phyloP scores from a whole-genome alignment of 2,888 invertebrate genomes.

The Linnaemya tessellans region DNA sequence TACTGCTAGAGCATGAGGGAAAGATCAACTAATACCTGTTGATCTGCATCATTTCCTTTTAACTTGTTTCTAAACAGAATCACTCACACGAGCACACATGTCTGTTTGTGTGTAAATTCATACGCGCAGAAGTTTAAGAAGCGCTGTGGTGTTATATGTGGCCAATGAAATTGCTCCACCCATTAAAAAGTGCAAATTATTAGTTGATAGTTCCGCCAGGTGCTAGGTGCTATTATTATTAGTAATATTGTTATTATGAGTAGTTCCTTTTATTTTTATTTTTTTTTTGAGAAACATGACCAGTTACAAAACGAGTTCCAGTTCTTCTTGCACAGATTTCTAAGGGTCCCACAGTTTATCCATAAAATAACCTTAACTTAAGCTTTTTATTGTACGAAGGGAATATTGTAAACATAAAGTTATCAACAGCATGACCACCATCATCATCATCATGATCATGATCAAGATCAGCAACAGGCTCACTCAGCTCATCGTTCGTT shows the following conservation, averaged over 20 bases:
- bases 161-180: conserved; percentile 63
- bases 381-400: conserved; percentile 36
- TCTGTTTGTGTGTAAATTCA: background rate
- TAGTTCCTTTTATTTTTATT: background rate
- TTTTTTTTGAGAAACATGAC: conserved; percentile 29
- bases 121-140: conserved; percentile 4
- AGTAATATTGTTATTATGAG: conserved; percentile 44
- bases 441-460: conserved; percentile 26
- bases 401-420: conserved; percentile 63
- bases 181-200: conserved; percentile 82
- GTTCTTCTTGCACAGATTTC: conserved; percentile 63
- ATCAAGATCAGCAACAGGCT: conserved; percentile 18
- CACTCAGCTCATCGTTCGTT: conserved; percentile 17
- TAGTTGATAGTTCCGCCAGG: conserved; percentile 82
- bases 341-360: conserved; percentile 52
- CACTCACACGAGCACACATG: background rate
- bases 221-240: conserved; percentile 77
- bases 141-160: conserved; percentile 10
- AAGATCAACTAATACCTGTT: conserved; percentile 51
- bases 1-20: conserved; percentile 36
- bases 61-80: conserved; percentile 28
- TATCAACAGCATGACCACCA: conserved; percentile 71
- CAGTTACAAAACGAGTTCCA: conserved; percentile 56
- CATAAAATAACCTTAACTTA: conserved; percentile 63
- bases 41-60: conserved; percentile 48